phyloP scores from a whole-genome alignment of 64 coral and sea anemone species.

The Dendronephthya gigantea region DNA sequence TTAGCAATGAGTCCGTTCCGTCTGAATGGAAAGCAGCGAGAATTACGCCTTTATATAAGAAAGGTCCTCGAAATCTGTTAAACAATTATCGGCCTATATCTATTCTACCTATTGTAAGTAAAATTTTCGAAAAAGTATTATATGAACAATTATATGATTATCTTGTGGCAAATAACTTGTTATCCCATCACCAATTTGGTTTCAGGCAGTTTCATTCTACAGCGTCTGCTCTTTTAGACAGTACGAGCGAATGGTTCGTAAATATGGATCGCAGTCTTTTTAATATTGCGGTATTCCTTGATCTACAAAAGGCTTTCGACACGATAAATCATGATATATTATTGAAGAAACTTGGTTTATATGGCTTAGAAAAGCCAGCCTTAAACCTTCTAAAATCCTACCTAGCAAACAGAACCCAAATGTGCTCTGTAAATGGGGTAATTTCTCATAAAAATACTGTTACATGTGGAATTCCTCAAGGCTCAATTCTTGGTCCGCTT shows the following conservation, averaged over 20 bases:
- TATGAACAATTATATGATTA: constrained; percentile 18
- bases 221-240: constrained; percentile 3
- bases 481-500: no score
- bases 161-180: constrained; percentile 16
- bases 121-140: constrained; percentile 4
- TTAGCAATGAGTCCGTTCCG: constrained; percentile 10
- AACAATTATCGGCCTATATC: constrained; percentile 14
- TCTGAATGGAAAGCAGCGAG: constrained; percentile 24
- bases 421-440: background rate
- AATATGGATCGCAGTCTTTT: constrained; percentile 11
- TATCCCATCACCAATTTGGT: constrained; percentile 29
- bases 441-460: no score
- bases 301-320: constrained; percentile 5
- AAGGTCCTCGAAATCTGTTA: background rate
- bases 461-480: no score
- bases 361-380: background rate
- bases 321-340: constrained; percentile 22
- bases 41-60: constrained; percentile 25
- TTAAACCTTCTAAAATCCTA: background rate
- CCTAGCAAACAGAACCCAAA: background rate
- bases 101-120: constrained; percentile 26
- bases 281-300: constrained; percentile 25
- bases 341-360: background rate
- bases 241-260: background rate
- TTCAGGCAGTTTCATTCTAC: constrained; percentile 26